These are phyloP conservation scores for Hartigia nigra DNA, from an alignment of 2,888 invertebrate species.

Conservation along the genomic window DNA sequence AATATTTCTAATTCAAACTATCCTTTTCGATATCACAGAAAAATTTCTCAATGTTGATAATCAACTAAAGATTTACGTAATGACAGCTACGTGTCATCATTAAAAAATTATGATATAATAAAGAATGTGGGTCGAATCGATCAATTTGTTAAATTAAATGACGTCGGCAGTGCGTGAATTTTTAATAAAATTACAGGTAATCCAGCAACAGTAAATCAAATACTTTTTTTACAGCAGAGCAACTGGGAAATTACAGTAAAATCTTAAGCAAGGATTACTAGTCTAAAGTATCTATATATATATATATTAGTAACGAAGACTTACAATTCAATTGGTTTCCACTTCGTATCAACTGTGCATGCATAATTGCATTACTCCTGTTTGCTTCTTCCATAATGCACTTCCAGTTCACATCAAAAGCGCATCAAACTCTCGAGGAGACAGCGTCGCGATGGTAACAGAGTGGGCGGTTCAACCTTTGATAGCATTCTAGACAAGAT, in stretches of 20 bases:
- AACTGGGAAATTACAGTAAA: not conserved
- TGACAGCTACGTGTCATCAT: not conserved
- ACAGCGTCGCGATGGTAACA: not conserved
- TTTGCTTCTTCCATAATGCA: constrained; percentile 27
- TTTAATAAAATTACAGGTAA: not conserved
- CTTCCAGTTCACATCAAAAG: constrained; percentile 14
- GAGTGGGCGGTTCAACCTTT: not conserved
- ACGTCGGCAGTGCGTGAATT: not conserved
- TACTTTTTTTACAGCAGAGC: not conserved
- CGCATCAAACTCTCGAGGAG: not conserved
- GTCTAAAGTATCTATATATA: not conserved
- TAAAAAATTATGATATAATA: too few relatives aligned
- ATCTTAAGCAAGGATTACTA: not conserved
- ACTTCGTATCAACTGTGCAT: constrained; percentile 25
- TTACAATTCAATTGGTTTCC: constrained; percentile 30
- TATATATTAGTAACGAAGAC: constrained; percentile 28
- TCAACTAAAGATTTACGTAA: not conserved
- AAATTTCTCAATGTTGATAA: too few relatives aligned
- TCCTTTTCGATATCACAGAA: too few relatives aligned
- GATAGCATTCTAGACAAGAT: not conserved
- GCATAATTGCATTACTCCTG: constrained; percentile 34
- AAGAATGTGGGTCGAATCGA: not conserved
- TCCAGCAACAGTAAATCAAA: not conserved
- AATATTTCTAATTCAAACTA: not conserved
- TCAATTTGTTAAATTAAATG: not conserved